Evolutionary conservation across 2,113 vertebrate species (phyloP).

Genomic region (Misgurnus mizolepis): DNA sequence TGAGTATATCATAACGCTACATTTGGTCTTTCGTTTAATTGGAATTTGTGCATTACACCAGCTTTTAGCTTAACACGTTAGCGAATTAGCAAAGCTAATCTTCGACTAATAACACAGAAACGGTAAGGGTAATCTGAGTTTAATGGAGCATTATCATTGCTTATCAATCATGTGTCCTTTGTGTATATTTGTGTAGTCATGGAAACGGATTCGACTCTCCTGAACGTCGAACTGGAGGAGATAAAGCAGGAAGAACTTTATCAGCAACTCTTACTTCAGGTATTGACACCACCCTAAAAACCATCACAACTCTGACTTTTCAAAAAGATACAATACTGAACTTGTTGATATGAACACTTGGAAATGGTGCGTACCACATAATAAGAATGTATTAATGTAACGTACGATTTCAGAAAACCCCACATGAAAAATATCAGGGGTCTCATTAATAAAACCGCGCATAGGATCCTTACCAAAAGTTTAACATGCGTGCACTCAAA

Average conservation of each 20-base stretch:
- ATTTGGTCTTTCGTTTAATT: neutral
- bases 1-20: slow-evolving; percentile 1
- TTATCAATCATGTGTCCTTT: neutral
- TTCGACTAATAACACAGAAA: no score
- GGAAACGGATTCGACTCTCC: slow-evolving; percentile 69
- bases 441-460: no score
- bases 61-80: neutral
- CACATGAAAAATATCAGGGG: no score
- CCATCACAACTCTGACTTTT: no score
- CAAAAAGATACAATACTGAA: no score
- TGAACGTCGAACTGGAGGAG: slow-evolving; percentile 67
- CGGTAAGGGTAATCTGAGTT: no score
- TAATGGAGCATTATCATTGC: neutral
- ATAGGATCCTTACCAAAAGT: no score
- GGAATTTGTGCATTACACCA: neutral
- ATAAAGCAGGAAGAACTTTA: slow-evolving; percentile 72
- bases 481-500: no score
- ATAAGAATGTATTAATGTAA: no score
- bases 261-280: slow-evolving; percentile 72
- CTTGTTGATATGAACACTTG: no score
- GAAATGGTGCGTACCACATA: no score
- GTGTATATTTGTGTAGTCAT: slow-evolving; percentile 47
- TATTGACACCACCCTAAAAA: slow-evolving; percentile 25
- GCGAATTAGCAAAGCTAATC: neutral
- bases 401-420: no score